Base-by-base conservation (phyloP, 2,113 vertebrate genomes). In the Tachysurus vachellii region DNA sequence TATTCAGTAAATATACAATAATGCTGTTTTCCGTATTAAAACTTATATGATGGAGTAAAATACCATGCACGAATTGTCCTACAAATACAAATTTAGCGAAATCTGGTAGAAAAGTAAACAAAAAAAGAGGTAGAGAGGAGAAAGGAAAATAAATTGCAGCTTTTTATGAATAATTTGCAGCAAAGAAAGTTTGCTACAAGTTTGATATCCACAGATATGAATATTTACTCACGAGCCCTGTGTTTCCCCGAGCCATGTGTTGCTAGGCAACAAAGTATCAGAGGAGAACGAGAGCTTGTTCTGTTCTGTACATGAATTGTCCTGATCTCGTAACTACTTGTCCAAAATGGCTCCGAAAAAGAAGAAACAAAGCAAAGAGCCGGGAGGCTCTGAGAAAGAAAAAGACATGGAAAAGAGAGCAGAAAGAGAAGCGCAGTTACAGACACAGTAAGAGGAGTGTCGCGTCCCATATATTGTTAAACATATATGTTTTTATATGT, bases 371-470 rank as follows among this genome's bases (percentile, higher is more conserved):
- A 9, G 17, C 17, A 59, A 79, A 80, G 76, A 14, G 53, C 36
- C 76, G 17, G 44, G 2, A 47, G 1, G 13, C 14, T 3, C 77
- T 3, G 16, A 19, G 54, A 57, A 80, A 28, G 54, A 36, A 31
- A 10, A 85, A 61, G 44, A 76, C 59, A 56, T n/a, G 0, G 81
- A 83, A 50, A 23, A n/a, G 13, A 85, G 56, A 5, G 54, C 80
- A 17, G 86, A 89, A n/a, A 84, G 56, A 70, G 88, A 88, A 53
- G 54, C 7, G 4, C 54, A 87, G 42, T 85, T 91, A 77, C 91
- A 90, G 53, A 85, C 36, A 77, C 89, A 93, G 91, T 93, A 82
- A 85, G 85, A 56, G 66, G n/a, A 53, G 21, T 16, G 17, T 2
- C 23, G 59, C 21, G 73, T 76, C 70, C 23, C 23, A 56, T 28